Conservation (phyloP, 2,113 vertebrate genomes). For the Dunckerocampus dactyliophorus region DNA sequence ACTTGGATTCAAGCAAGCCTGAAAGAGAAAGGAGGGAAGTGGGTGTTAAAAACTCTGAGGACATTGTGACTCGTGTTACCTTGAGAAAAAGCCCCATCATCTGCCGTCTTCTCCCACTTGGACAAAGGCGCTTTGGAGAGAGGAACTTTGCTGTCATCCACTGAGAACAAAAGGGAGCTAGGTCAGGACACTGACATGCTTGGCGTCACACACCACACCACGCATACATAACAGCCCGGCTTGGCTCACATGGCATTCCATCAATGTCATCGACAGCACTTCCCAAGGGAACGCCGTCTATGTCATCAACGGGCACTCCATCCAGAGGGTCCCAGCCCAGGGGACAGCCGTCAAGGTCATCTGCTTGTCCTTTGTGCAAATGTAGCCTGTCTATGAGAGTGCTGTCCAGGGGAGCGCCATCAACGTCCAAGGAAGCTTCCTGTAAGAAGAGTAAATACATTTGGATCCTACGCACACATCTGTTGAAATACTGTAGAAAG, state of each 20-base stretch:
- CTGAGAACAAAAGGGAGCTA: constrained; percentile 32
- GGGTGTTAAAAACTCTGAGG: neutral
- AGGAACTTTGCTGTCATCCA: constrained; percentile 61
- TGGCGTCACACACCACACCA: neutral
- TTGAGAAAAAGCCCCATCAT: constrained; percentile 53
- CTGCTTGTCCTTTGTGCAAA: constrained; percentile 47
- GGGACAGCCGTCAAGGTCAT: constrained; percentile 76
- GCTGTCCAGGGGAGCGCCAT: constrained; percentile 53
- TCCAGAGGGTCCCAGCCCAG: constrained; percentile 75
- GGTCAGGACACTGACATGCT: constrained; percentile 2
- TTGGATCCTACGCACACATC: neutral
- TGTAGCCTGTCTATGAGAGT: constrained; percentile 52
- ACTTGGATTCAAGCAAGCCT: constrained; percentile 72
- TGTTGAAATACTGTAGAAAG: neutral
- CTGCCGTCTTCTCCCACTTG: constrained; percentile 75
- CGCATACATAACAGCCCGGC: neutral
- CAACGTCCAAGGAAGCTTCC: constrained; percentile 52
- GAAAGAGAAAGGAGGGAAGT: constrained; percentile 15
- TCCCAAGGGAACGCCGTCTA: constrained; percentile 74
- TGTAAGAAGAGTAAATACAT: constrained; percentile 7
- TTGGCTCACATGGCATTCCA: constrained; percentile 73
- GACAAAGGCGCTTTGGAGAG: constrained; percentile 69
- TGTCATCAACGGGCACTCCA: constrained; percentile 73
- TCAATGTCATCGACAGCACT: constrained; percentile 72
- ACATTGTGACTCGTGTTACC: constrained; percentile 39